Percentiles rank a stretch among this genome's conserved stretches.
Conservation (phyloP, 2,888 invertebrate genomes). For the Mactromeris polynyma region DNA sequence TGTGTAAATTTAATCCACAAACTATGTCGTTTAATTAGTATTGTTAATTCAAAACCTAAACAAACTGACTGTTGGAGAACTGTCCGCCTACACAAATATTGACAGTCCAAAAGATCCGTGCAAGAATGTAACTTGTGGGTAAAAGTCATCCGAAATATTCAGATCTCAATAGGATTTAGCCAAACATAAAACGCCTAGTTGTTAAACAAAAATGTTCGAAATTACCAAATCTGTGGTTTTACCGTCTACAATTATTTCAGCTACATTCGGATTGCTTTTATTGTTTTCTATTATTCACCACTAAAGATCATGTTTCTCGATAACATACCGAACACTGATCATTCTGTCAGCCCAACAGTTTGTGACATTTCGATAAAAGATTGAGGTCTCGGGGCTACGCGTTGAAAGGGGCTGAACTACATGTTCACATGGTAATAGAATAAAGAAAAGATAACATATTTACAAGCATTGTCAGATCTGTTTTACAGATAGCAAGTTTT, state of each 20-base stretch:
- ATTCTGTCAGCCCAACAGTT: constrained; percentile 18
- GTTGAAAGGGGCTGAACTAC: not conserved
- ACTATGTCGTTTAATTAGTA: not conserved
- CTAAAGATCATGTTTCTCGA: constrained; percentile 6
- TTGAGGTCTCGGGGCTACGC: constrained; percentile 14
- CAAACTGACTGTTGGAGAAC: not conserved
- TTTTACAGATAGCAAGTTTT: not conserved
- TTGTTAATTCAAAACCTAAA: constrained; percentile 9
- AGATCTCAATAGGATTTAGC: not conserved
- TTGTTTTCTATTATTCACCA: constrained; percentile 18
- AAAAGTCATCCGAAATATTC: not conserved
- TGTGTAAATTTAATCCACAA: not conserved
- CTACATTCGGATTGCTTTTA: constrained; percentile 26
- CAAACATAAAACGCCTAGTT: constrained; percentile 23
- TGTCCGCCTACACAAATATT: not conserved
- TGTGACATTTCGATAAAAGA: constrained; percentile 17
- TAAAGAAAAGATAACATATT: constrained; percentile 10
- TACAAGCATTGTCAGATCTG: not conserved
- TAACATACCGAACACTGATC: constrained; percentile 17
- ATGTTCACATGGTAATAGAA: constrained; percentile 24
- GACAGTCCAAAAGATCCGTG: not conserved
- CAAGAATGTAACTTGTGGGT: not conserved
- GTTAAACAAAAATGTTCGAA: constrained; percentile 8
- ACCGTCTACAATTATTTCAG: constrained; percentile 20
- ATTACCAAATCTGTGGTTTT: constrained; percentile 9